These are phyloP conservation scores for Thryonomys swinderianus DNA, from an alignment of 2,113 vertebrate genomes.

Conservation along the genomic window DNA sequence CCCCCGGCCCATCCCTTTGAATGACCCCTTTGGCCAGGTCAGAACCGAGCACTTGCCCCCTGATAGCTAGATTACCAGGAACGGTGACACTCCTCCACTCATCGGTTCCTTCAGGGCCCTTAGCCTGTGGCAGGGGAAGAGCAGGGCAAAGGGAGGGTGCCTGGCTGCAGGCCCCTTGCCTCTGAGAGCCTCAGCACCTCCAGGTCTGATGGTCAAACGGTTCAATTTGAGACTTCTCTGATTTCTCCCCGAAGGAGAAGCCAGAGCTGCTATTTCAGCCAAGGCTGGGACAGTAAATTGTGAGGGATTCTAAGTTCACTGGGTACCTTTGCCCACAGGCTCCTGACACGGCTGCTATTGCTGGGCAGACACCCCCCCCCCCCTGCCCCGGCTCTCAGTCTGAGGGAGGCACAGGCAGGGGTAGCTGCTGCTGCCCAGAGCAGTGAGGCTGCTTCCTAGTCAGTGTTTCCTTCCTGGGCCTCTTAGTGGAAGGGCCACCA, in stretches of 20 bases:
- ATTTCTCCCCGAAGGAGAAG: background rate
- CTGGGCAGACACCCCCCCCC: constrained; percentile 84
- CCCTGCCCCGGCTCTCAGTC: constrained; percentile 13
- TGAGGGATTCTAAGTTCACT: background rate
- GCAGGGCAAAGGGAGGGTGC: background rate
- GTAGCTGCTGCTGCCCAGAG: constrained; percentile 83
- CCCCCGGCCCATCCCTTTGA: background rate
- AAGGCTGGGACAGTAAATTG: background rate
- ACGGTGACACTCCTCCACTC: background rate
- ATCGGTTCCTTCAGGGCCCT: background rate
- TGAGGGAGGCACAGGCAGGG: constrained; percentile 71
- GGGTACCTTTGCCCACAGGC: background rate
- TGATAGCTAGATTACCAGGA: background rate
- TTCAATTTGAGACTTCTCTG: background rate
- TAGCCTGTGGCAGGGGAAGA: background rate
- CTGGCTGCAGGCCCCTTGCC: too few relatives aligned
- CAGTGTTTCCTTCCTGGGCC: constrained; percentile 79
- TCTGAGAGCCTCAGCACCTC: background rate
- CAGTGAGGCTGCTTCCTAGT: constrained; percentile 80
- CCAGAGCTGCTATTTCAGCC: background rate
- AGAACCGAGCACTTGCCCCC: background rate
- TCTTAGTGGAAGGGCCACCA: constrained; percentile 70
- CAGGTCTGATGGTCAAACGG: background rate
- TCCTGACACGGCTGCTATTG: constrained; percentile 61
- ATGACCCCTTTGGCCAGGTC: background rate